Evolutionary conservation across 2,888 invertebrate species (phyloP).

Genomic region (Drosophila barbarae): DNA sequence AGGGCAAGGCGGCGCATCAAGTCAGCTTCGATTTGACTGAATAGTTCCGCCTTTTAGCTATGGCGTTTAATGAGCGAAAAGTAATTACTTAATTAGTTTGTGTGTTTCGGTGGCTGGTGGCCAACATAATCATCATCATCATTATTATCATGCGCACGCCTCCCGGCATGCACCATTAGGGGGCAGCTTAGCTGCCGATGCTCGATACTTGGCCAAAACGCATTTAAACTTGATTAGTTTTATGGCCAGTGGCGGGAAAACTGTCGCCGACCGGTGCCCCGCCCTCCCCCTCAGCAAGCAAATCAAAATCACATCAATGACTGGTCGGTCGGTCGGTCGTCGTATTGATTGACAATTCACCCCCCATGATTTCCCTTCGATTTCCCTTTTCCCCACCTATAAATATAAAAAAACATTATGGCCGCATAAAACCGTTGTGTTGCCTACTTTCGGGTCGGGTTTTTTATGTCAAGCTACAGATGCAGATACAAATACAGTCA

Average conservation of each 20-base stretch:
- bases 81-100: constrained; percentile 74
- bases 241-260: constrained; percentile 44
- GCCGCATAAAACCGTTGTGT: constrained; percentile 43
- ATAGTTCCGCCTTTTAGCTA: constrained; percentile 43
- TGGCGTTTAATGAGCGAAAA: constrained; percentile 70
- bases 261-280: constrained; percentile 11
- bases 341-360: constrained; percentile 59
- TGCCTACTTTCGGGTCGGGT: constrained; percentile 65
- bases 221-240: constrained; percentile 74
- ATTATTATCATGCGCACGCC: constrained; percentile 1
- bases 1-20: constrained; percentile 48
- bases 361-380: not conserved
- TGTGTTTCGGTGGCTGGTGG: constrained; percentile 23
- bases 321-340: constrained; percentile 44
- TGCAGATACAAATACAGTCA: constrained; percentile 20
- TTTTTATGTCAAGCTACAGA: constrained; percentile 41
- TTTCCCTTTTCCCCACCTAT: not conserved
- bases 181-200: constrained; percentile 60
- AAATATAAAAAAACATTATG: constrained; percentile 40
- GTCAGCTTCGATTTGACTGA: constrained; percentile 47
- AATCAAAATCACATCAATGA: constrained; percentile 71
- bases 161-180: constrained; percentile 48
- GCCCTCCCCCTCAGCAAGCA: constrained; percentile 27
- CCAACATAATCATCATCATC: not conserved
- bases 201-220: constrained; percentile 41